phyloP scores from a whole-genome alignment of 2,797 vertebrate genomes.

The Hippopotamyrus pictus region DNA sequence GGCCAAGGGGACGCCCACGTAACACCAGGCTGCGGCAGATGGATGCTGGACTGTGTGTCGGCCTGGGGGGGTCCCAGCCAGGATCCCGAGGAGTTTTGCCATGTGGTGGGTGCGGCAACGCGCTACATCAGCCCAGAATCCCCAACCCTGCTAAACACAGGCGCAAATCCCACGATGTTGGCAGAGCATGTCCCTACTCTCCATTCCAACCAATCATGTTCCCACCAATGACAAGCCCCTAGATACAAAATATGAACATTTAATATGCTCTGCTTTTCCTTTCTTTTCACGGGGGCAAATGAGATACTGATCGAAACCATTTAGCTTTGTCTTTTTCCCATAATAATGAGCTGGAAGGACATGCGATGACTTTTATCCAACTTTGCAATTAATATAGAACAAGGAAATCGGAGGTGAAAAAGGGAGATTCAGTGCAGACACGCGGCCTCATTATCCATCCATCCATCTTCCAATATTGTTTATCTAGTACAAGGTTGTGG shows the following conservation, averaged over 20 bases:
- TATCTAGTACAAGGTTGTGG: not conserved
- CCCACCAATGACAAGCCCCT: not conserved
- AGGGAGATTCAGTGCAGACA: not conserved
- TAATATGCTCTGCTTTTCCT: not conserved
- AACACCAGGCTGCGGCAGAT: too few species aligned
- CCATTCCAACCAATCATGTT: not conserved
- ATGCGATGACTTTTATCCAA: not conserved
- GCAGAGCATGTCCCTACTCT: not conserved
- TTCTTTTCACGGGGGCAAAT: not conserved
- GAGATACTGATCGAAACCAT: not conserved
- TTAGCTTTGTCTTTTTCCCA: not conserved
- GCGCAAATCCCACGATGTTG: not conserved
- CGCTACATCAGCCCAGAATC: not conserved
- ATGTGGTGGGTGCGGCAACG: not conserved
- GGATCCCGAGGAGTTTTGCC: not conserved
- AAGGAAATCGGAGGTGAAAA: not conserved
- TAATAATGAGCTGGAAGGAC: not conserved
- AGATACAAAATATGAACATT: not conserved
- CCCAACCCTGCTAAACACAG: not conserved
- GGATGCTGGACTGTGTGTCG: not conserved
- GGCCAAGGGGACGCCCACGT: too few species aligned
- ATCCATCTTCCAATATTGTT: not conserved
- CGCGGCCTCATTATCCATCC: not conserved
- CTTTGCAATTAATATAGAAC: slow-evolving; percentile 5
- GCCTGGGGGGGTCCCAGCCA: too few species aligned